Evolutionary conservation across 2,797 vertebrate species (phyloP).

Genomic region (Danio tinwini): DNA sequence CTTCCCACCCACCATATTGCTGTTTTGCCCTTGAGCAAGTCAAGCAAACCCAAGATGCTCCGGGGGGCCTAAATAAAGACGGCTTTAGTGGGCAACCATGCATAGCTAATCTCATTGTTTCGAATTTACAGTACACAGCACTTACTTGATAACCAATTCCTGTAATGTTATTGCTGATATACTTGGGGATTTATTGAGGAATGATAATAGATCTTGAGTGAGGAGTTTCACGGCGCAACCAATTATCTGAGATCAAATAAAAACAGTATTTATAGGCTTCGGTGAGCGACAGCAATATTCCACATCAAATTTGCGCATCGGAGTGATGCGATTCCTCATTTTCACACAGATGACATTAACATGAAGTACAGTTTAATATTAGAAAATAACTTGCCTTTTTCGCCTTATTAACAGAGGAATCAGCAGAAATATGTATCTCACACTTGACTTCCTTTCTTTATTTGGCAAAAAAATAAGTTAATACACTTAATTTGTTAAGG

Average conservation of each 20-base stretch:
- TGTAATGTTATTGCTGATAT: background rate
- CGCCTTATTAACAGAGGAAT: constrained; percentile 19
- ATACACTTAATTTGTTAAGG: too few relatives aligned
- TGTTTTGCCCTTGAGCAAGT: constrained; percentile 19
- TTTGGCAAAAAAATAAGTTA: too few relatives aligned
- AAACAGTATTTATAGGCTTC: constrained; percentile 11
- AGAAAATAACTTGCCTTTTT: constrained; percentile 18
- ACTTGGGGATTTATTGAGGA: background rate
- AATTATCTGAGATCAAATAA: constrained; percentile 34
- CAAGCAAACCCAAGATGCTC: background rate
- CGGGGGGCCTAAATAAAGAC: constrained; percentile 17
- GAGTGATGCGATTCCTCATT: background rate
- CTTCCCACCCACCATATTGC: background rate
- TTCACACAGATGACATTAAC: constrained; percentile 13
- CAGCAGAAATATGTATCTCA: background rate
- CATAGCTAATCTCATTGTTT: background rate
- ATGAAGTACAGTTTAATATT: constrained; percentile 14
- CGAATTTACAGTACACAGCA: background rate
- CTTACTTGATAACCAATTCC: background rate
- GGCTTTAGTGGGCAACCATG: background rate
- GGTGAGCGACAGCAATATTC: background rate
- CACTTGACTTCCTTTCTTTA: background rate
- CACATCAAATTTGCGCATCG: background rate
- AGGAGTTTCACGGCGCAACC: constrained; percentile 2
- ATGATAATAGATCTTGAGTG: background rate